A percentile compares a stretch with the other conserved stretches of the same genome.
These are phyloP conservation scores for Bembecia ichneumoniformis DNA, from an alignment of 2,888 invertebrate species.

Conservation along the genomic window DNA sequence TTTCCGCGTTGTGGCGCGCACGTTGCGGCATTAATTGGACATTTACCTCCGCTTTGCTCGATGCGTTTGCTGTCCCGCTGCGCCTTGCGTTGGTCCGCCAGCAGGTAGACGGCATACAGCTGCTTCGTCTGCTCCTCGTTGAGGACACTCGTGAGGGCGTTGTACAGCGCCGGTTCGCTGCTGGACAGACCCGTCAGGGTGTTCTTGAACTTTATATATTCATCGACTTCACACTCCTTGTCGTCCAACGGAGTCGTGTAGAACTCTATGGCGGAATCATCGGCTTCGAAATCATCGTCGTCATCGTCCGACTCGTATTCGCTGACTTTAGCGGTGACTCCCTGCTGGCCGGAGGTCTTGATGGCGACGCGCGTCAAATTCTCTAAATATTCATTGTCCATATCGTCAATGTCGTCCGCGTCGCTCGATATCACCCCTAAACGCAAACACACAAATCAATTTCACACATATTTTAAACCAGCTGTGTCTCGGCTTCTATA, in stretches of 20 bases:
- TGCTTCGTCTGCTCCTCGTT: constrained; percentile 87
- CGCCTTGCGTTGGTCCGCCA: constrained; percentile 94
- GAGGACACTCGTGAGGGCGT: constrained; percentile 81
- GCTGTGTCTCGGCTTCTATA: no score
- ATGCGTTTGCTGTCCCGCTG: constrained; percentile 95
- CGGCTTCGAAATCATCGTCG: constrained; percentile 85
- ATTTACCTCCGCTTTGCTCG: constrained; percentile 95
- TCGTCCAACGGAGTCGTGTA: constrained; percentile 94
- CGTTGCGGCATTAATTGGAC: no score
- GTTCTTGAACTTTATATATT: constrained; percentile 94
- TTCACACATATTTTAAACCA: no score
- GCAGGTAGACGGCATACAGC: constrained; percentile 86
- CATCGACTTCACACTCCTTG: constrained; percentile 87
- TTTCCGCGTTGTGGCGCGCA: no score
- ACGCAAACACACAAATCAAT: no score
- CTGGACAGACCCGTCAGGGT: constrained; percentile 78
- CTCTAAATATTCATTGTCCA: constrained; percentile 87
- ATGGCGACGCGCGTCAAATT: constrained; percentile 80
- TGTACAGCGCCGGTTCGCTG: constrained; percentile 87
- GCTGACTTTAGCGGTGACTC: constrained; percentile 73
- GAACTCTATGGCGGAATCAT: constrained; percentile 92
- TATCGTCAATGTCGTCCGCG: constrained; percentile 95
- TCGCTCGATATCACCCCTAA: constrained; percentile 84
- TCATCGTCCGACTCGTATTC: constrained; percentile 42
- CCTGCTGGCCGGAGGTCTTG: constrained; percentile 73